Percentiles rank a stretch among this genome's conserved stretches.
These are phyloP conservation scores for Drosophila rellima DNA, from an alignment of 2,888 invertebrate species.

Conservation along the genomic window DNA sequence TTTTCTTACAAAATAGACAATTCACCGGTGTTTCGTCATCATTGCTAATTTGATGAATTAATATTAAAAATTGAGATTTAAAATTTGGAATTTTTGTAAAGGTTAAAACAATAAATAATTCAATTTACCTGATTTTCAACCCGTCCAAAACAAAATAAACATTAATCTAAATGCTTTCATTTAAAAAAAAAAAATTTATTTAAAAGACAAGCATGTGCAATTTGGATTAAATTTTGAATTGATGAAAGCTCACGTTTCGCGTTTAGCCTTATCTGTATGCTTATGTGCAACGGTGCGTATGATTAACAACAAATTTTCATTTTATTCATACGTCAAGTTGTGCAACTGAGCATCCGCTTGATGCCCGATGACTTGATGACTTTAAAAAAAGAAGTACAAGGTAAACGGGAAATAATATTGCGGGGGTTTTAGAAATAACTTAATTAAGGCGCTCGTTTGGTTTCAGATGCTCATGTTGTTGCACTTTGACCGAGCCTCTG, in stretches of 20 bases:
- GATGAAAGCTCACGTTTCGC: not conserved
- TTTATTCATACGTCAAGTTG: slow-evolving; percentile 52
- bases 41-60: too few relatives aligned
- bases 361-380: slow-evolving; percentile 7
- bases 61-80: too few relatives aligned
- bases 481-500: slow-evolving; percentile 44
- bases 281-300: slow-evolving; percentile 69
- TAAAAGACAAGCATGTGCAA: not conserved
- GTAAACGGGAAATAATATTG: not conserved
- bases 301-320: slow-evolving; percentile 70
- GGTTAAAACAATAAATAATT: too few relatives aligned
- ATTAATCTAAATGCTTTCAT: too few relatives aligned
- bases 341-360: slow-evolving; percentile 4
- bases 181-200: too few relatives aligned
- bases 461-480: slow-evolving; percentile 36
- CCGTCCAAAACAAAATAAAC: too few relatives aligned
- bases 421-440: slow-evolving; percentile 39
- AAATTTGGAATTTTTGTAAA: too few relatives aligned
- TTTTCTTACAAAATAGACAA: too few relatives aligned
- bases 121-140: too few relatives aligned
- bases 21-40: too few relatives aligned
- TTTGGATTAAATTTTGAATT: not conserved
- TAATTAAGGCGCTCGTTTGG: slow-evolving; percentile 65
- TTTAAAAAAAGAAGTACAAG: not conserved
- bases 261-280: not conserved